These are phyloP conservation scores for Tribolium madens DNA, from an alignment of 1,140 invertebrate species.

Conservation along the genomic window DNA sequence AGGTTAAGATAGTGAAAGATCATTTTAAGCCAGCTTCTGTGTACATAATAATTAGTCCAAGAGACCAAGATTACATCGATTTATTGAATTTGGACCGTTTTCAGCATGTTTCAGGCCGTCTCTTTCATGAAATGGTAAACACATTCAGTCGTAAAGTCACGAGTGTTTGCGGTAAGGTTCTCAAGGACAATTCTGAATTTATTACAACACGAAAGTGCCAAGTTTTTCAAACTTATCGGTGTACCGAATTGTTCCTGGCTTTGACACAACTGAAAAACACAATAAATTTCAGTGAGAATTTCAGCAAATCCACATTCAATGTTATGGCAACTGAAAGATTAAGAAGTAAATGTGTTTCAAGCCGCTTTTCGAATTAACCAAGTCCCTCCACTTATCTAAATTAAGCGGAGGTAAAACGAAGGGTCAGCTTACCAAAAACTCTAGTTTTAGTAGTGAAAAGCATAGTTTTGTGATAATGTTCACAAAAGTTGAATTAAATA, in stretches of 20 bases:
- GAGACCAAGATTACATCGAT: not conserved
- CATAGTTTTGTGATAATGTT: not conserved
- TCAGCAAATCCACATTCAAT: not conserved
- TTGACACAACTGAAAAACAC: slow-evolving; percentile 16
- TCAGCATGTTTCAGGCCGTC: not conserved
- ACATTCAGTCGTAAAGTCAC: slow-evolving; percentile 23
- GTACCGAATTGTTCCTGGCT: slow-evolving; percentile 21
- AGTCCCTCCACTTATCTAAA: slow-evolving; percentile 33
- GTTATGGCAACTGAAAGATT: not conserved
- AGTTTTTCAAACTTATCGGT: slow-evolving; percentile 5
- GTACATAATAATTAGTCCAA: slow-evolving; percentile 10
- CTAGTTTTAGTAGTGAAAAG: slow-evolving; percentile 2
- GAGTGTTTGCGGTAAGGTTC: slow-evolving; percentile 1
- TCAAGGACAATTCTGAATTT: slow-evolving; percentile 20
- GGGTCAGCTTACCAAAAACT: slow-evolving; percentile 11
- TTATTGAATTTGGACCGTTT: not conserved
- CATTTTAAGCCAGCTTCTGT: slow-evolving; percentile 6
- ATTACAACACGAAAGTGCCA: slow-evolving; percentile 19
- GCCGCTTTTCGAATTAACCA: slow-evolving; percentile 15
- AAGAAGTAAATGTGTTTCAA: not conserved
- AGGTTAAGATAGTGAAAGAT: slow-evolving; percentile 26
- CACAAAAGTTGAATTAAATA: slow-evolving; percentile 20
- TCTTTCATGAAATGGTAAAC: slow-evolving; percentile 20
- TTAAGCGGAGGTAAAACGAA: slow-evolving; percentile 10
- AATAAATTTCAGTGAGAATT: slow-evolving; percentile 11